Base-by-base conservation (phyloP, 2,888 invertebrate genomes). In the Lasioglossum morio region DNA sequence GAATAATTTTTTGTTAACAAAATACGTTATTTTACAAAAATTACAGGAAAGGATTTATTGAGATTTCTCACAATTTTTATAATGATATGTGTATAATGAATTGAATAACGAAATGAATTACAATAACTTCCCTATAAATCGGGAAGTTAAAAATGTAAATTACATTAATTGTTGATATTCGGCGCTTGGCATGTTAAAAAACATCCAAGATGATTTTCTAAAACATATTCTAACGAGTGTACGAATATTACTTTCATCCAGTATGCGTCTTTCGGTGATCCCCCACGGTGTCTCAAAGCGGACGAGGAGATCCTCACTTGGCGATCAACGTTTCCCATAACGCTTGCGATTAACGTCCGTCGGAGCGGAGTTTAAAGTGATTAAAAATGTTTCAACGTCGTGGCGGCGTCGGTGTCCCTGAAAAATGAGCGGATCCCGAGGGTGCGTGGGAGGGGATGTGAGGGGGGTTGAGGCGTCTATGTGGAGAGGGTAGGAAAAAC, bases 311-410 rank as follows among this genome's bases (percentile, higher is more conserved):
- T 57, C 57, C 57, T 57, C 57, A n/a, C n/a, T n/a, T 4, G 30
- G 73, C 63, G 82, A 86, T 85, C 77, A 53, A 19, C 40, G 57
- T 57, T 76, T 79, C 79, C 53, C 66, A 79, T 53, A 81, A 80
- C 60, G 72, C 66, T 57, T 63, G 76, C 75, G 63, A 79, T 77
- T 84, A 84, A 79, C 70, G 82, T 48, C 66, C 72, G 23, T 8
- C 23, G 27, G 34, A 81, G 79, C 77, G 81, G 88, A 89, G 87
- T 88, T 90, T 84, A 80, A 83, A 87, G 90, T 89, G 89, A 91
- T 91, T 89, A 90, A 90, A 90, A 90, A 90, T 88, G 82, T 87
- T 90, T 87, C 82, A 90, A 82, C 82, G 86, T 77, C 63, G 30
- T 30, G 63, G 63, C 60, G 60, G 60, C 66, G 79, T 16, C 66